phyloP scores from a whole-genome alignment of 2,113 vertebrate species.

The Onychorhynchus coronatus region DNA sequence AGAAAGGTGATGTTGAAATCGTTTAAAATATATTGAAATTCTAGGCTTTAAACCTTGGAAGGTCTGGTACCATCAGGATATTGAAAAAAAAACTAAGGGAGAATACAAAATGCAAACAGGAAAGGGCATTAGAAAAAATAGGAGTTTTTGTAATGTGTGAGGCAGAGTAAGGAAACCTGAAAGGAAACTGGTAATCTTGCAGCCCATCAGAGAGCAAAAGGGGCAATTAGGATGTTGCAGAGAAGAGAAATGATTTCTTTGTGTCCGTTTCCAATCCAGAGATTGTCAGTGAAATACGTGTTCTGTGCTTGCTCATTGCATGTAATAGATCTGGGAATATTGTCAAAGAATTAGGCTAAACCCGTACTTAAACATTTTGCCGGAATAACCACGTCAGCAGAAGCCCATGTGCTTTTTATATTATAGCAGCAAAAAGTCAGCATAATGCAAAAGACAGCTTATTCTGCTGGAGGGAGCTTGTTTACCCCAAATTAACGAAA shows the following conservation, averaged over 20 bases:
- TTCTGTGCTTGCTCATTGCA: constrained; percentile 13
- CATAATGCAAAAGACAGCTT: neutral
- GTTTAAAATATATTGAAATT: neutral
- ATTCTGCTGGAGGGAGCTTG: neutral
- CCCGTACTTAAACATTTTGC: constrained; percentile 7
- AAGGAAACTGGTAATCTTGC: neutral
- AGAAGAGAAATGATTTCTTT: constrained; percentile 19
- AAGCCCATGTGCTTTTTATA: constrained; percentile 26
- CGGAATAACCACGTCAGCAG: neutral
- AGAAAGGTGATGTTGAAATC: neutral
- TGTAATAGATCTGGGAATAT: constrained; percentile 47
- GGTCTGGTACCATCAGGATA: neutral
- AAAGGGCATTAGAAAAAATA: neutral
- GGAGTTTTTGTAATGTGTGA: neutral
- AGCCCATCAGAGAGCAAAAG: neutral
- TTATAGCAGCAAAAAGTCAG: constrained; percentile 8
- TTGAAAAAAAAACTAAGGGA: neutral
- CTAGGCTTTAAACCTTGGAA: neutral
- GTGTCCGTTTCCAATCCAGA: neutral
- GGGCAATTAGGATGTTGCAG: neutral
- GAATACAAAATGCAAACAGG: neutral
- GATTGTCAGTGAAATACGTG: neutral
- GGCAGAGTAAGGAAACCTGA: neutral
- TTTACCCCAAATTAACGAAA: neutral
- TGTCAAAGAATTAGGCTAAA: constrained; percentile 37